Percentiles rank a stretch among this genome's conserved stretches.
Evolutionary conservation across 2,888 invertebrate species (phyloP).

Genomic region (Dugesia japonica): DNA sequence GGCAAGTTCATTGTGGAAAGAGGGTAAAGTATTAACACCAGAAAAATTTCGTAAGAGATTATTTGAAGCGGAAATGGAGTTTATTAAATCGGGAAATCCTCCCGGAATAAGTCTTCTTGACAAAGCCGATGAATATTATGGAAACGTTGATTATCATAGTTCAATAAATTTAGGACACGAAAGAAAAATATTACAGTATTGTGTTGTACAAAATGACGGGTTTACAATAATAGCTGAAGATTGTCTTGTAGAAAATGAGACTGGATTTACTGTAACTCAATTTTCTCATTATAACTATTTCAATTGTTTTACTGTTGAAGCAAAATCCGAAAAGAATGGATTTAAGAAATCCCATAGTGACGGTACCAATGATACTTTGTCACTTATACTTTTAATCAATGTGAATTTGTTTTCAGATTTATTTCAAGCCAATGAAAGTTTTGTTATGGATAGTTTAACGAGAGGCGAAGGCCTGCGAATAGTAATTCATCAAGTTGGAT

Average conservation of each 20-base stretch:
- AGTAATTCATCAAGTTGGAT: slow-evolving; percentile 29
- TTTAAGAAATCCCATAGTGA: neutral
- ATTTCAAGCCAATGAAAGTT: slow-evolving; percentile 21
- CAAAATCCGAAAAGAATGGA: neutral
- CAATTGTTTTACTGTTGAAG: slow-evolving; percentile 31
- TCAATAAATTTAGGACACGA: slow-evolving; percentile 24
- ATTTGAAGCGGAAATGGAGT: neutral
- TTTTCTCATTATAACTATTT: slow-evolving; percentile 30
- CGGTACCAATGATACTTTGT: slow-evolving; percentile 17
- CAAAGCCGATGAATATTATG: slow-evolving; percentile 30
- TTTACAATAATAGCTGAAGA: slow-evolving; percentile 23
- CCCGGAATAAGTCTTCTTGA: neutral
- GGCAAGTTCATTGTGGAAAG: slow-evolving; percentile 30
- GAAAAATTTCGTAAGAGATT: slow-evolving; percentile 23
- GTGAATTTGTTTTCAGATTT: slow-evolving; percentile 28
- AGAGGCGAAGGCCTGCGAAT: slow-evolving; percentile 30
- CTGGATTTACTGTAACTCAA: slow-evolving; percentile 13
- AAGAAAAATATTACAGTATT: slow-evolving; percentile 22
- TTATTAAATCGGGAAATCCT: neutral
- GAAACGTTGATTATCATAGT: neutral
- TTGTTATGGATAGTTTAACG: slow-evolving; percentile 32
- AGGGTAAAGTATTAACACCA: slow-evolving; percentile 27
- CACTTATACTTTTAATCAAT: slow-evolving; percentile 26
- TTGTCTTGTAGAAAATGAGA: slow-evolving; percentile 20
- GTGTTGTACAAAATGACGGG: slow-evolving; percentile 23